phyloP scores from a whole-genome alignment of 2,113 vertebrate species.

The Crotalus horridus region DNA sequence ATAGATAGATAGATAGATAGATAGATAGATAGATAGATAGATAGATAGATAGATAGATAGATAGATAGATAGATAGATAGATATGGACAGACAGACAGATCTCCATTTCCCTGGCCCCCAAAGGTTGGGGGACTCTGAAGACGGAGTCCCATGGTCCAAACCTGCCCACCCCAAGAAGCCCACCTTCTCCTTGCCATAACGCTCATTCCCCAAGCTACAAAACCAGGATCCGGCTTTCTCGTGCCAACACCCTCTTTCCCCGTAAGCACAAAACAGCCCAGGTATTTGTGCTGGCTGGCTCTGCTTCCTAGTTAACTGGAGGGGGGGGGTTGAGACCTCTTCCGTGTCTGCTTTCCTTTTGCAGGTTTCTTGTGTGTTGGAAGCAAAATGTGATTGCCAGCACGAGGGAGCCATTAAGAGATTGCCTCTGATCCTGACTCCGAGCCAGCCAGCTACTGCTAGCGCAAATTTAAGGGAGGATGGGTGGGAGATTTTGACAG shows the following conservation, averaged over 20 bases:
- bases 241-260: slow-evolving; percentile 42
- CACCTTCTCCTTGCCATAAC: too few relatives aligned
- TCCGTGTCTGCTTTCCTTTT: slow-evolving; percentile 62
- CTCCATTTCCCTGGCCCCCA: too few relatives aligned
- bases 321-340: slow-evolving; percentile 58
- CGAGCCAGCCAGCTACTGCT: not conserved
- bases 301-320: slow-evolving; percentile 56
- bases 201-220: not conserved
- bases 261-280: slow-evolving; percentile 47
- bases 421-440: slow-evolving; percentile 50
- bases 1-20: too few relatives aligned
- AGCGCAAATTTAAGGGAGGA: not conserved
- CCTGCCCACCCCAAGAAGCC: too few relatives aligned
- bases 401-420: slow-evolving; percentile 57
- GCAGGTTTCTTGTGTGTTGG: slow-evolving; percentile 56
- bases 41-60: too few relatives aligned
- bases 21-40: too few relatives aligned
- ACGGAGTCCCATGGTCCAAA: too few relatives aligned
- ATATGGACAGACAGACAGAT: too few relatives aligned
- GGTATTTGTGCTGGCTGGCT: slow-evolving; percentile 31
- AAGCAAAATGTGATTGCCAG: slow-evolving; percentile 61
- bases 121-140: too few relatives aligned
- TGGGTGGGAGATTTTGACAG: not conserved
- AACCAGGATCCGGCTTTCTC: slow-evolving; percentile 22
- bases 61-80: too few relatives aligned